Evolutionary conservation across 2,113 vertebrate species (phyloP).

Genomic region (Xyliphius kryptos): DNA sequence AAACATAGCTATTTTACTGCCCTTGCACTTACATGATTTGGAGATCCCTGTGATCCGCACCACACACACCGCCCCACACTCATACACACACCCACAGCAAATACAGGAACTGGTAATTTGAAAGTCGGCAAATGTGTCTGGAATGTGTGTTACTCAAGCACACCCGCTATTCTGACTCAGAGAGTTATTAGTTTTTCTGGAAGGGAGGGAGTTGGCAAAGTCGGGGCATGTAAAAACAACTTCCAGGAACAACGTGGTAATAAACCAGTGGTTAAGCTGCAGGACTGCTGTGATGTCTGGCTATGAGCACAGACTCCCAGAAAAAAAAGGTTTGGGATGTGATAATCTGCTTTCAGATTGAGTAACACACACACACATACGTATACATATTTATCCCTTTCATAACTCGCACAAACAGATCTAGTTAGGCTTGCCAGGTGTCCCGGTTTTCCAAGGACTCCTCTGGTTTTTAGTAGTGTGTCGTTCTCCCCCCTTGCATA

Average conservation of each 20-base stretch:
- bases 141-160: slow-evolving; percentile 33
- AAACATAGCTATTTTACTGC: no score
- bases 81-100: no score
- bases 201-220: slow-evolving; percentile 13
- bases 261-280: slow-evolving; percentile 18
- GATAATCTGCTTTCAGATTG: slow-evolving; percentile 16
- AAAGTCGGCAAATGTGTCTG: slow-evolving; percentile 28
- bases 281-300: slow-evolving; percentile 24
- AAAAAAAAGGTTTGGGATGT: not conserved
- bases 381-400: no score
- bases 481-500: no score
- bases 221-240: slow-evolving; percentile 29
- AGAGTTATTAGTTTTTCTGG: slow-evolving; percentile 22
- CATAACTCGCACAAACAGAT: slow-evolving; percentile 4
- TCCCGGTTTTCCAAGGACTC: no score
- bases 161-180: slow-evolving; percentile 15
- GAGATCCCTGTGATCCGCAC: no score
- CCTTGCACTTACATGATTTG: no score
- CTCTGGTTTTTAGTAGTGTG: no score
- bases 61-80: no score
- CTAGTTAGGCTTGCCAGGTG: no score
- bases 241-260: slow-evolving; percentile 30
- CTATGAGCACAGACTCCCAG: slow-evolving; percentile 14
- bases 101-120: slow-evolving; percentile 9
- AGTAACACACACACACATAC: slow-evolving; percentile 8